Conservation (phyloP, 2,113 vertebrate genomes). For the Daphoenositta chrysoptera region DNA sequence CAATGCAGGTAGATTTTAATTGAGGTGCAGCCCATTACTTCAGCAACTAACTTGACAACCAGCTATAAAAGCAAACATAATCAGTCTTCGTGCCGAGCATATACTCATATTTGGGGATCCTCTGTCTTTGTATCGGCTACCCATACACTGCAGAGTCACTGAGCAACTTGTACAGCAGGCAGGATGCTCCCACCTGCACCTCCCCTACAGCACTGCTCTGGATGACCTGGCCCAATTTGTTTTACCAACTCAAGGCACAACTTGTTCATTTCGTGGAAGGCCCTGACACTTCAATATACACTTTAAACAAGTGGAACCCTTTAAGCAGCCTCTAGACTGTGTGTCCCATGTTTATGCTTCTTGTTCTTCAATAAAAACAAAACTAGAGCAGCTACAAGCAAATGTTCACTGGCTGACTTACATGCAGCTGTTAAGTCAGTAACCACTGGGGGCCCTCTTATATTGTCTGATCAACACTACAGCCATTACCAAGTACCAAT, state of each 20-base stretch:
- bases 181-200: not conserved
- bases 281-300: slow-evolving; percentile 38
- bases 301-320: slow-evolving; percentile 58
- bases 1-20: slow-evolving; percentile 51
- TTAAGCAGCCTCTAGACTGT: slow-evolving; percentile 51
- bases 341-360: slow-evolving; percentile 64
- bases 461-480: slow-evolving; percentile 67
- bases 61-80: slow-evolving; percentile 20
- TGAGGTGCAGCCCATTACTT: slow-evolving; percentile 2
- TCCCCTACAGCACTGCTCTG: not conserved
- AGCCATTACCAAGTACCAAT: slow-evolving; percentile 68
- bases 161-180: not conserved
- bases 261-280: not conserved
- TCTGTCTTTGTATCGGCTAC: not conserved
- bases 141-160: not conserved
- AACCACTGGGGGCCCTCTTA: slow-evolving; percentile 66
- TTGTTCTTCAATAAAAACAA: slow-evolving; percentile 68
- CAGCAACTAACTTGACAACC: slow-evolving; percentile 1
- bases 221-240: not conserved
- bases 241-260: not conserved
- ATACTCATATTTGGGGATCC: not conserved
- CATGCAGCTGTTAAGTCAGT: slow-evolving; percentile 63
- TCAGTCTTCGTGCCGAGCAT: not conserved
- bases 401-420: slow-evolving; percentile 68
- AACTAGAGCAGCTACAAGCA: slow-evolving; percentile 68